A percentile compares a stretch with the other conserved stretches of the same genome.
Conservation (phyloP, 2,888 invertebrate genomes). For the Sminthurides aquaticus region DNA sequence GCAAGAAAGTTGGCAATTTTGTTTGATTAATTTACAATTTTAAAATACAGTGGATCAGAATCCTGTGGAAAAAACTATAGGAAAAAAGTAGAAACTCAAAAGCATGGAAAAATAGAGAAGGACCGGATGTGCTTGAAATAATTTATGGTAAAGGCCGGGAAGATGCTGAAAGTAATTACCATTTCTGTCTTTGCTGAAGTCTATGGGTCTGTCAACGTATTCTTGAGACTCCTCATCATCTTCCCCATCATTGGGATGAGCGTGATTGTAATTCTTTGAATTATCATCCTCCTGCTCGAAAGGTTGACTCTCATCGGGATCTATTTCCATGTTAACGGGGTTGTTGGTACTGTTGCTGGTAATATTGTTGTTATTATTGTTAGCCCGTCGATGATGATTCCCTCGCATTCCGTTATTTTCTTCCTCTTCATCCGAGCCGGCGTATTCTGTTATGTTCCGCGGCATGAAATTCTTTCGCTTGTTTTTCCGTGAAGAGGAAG, state of each 20-base stretch:
- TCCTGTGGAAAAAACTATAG: too few species aligned
- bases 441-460: slow-evolving; percentile 56
- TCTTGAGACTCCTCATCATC: slow-evolving; percentile 38
- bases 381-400: slow-evolving; percentile 15
- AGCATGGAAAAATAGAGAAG: too few species aligned
- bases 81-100: too few species aligned
- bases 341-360: slow-evolving; percentile 11
- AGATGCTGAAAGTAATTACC: too few species aligned
- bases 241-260: slow-evolving; percentile 43
- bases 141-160: too few species aligned
- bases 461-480: slow-evolving; percentile 73
- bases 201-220: slow-evolving; percentile 35
- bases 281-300: slow-evolving; percentile 25
- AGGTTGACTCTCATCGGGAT: slow-evolving; percentile 26
- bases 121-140: too few species aligned
- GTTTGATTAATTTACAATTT: too few species aligned
- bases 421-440: slow-evolving; percentile 44
- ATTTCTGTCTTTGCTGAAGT: slow-evolving; percentile 43
- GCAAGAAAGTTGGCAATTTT: too few species aligned
- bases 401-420: slow-evolving; percentile 41
- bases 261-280: slow-evolving; percentile 36
- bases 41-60: too few species aligned
- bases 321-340: slow-evolving; percentile 25
- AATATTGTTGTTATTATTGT: slow-evolving; percentile 18
- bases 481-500: slow-evolving; percentile 51